Percentiles rank a stretch among this genome's conserved stretches.
phyloP scores from a whole-genome alignment of 2,888 invertebrate species.

The Cerceris rybyensis region DNA sequence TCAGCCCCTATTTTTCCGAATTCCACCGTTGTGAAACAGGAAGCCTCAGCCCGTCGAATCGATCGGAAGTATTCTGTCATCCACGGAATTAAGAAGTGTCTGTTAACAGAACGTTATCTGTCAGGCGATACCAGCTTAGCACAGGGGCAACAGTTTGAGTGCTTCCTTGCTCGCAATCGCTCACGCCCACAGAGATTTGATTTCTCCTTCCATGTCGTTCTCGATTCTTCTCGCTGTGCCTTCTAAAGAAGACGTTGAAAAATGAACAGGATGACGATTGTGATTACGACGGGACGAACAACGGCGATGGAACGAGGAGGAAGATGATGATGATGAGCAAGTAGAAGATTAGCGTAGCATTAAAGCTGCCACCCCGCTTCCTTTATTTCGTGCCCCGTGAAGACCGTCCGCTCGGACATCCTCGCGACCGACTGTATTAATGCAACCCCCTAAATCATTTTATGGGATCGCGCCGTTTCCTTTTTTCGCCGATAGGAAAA shows the following conservation, averaged over 20 bases:
- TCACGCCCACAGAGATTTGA: constrained; percentile 62
- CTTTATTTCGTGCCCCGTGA: constrained; percentile 58
- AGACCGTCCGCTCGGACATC: constrained; percentile 44
- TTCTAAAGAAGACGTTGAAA: constrained; percentile 72
- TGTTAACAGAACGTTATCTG: constrained; percentile 35
- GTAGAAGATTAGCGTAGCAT: constrained; percentile 69
- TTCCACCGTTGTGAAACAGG: too few relatives aligned
- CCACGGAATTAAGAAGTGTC: neutral
- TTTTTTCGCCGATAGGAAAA: neutral
- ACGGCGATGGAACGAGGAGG: constrained; percentile 24
- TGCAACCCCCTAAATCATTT: constrained; percentile 56
- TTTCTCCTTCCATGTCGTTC: constrained; percentile 47
- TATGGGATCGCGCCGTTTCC: constrained; percentile 3
- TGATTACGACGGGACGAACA: constrained; percentile 57
- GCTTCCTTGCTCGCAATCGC: constrained; percentile 34
- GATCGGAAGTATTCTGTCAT: neutral
- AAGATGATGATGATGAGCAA: constrained; percentile 68
- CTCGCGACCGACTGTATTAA: constrained; percentile 54
- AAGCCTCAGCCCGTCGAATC: too few relatives aligned
- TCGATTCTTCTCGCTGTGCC: constrained; percentile 63
- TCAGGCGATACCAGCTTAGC: constrained; percentile 28
- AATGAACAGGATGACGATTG: constrained; percentile 70
- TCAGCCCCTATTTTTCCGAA: too few relatives aligned
- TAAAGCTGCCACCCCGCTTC: constrained; percentile 65
- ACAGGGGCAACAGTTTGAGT: constrained; percentile 13